These are phyloP conservation scores for Drosophila triauraria DNA, from an alignment of 1,140 invertebrate genomes.

Conservation along the genomic window DNA sequence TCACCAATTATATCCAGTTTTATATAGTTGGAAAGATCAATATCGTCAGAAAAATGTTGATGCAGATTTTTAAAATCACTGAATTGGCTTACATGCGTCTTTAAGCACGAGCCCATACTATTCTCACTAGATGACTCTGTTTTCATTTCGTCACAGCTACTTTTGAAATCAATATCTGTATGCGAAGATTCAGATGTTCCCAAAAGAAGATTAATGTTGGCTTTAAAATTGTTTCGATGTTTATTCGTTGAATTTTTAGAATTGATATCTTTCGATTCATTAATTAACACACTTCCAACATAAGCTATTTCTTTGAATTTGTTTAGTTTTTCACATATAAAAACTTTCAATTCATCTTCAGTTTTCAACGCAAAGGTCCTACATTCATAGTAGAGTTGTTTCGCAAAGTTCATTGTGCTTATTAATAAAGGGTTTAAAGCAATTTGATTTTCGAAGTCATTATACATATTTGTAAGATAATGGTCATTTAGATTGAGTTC, in stretches of 20 bases:
- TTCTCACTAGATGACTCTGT: not conserved
- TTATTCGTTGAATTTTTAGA: constrained; percentile 8
- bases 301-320: constrained; percentile 42
- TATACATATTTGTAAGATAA: constrained; percentile 52
- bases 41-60: constrained; percentile 59
- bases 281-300: constrained; percentile 1
- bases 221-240: constrained; percentile 38
- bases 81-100: not conserved
- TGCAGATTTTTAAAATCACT: constrained; percentile 1
- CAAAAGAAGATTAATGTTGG: constrained; percentile 47
- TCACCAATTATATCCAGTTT: constrained; percentile 53
- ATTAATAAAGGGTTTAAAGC: constrained; percentile 14
- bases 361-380: constrained; percentile 25
- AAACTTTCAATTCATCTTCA: constrained; percentile 42
- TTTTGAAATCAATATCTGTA: constrained; percentile 6
- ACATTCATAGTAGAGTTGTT: constrained; percentile 62
- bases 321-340: constrained; percentile 49
- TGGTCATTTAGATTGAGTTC: constrained; percentile 55
- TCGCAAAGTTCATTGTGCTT: constrained; percentile 53
- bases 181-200: constrained; percentile 41
- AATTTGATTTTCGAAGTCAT: constrained; percentile 29
- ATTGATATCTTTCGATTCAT: not conserved
- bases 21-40: constrained; percentile 65
- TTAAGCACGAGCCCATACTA: not conserved
- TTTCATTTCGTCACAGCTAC: not conserved